A percentile compares a stretch with the other conserved stretches of the same genome.
These are phyloP conservation scores for Eulemur coronatus DNA, from an alignment of 2,797 vertebrate genomes.

Conservation along the genomic window DNA sequence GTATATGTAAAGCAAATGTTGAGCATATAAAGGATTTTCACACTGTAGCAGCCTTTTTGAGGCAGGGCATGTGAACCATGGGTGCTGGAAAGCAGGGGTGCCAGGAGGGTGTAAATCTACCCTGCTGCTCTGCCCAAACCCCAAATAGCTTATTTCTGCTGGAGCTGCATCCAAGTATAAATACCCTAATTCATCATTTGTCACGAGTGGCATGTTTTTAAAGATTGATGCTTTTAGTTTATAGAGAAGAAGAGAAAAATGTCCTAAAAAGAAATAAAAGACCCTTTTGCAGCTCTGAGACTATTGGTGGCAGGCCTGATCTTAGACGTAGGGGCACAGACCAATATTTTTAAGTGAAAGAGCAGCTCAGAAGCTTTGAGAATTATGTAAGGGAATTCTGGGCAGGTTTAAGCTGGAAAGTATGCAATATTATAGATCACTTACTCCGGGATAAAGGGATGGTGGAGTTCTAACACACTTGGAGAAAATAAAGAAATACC, in stretches of 20 bases:
- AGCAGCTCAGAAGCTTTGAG: background rate
- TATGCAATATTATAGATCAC: background rate
- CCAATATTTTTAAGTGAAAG: background rate
- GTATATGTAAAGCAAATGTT: background rate
- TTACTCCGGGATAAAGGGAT: background rate
- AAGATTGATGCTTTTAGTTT: conserved; percentile 38
- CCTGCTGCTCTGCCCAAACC: background rate
- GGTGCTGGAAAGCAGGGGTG: background rate
- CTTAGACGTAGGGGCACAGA: background rate
- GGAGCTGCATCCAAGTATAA: background rate
- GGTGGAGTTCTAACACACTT: background rate
- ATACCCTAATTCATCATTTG: background rate
- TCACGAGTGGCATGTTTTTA: background rate
- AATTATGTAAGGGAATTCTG: background rate
- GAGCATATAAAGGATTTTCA: background rate
- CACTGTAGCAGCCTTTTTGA: background rate
- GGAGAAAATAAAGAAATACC: background rate
- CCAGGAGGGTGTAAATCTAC: background rate
- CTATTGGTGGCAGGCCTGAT: background rate
- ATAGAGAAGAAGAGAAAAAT: background rate
- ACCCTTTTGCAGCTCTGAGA: background rate
- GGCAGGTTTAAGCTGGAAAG: background rate
- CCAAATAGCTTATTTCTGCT: background rate
- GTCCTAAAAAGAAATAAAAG: background rate
- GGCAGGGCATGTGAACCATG: background rate